Percentiles rank a stretch among this genome's conserved stretches.
Conservation (phyloP, 1,140 invertebrate genomes). For the Bombus waltoni region DNA sequence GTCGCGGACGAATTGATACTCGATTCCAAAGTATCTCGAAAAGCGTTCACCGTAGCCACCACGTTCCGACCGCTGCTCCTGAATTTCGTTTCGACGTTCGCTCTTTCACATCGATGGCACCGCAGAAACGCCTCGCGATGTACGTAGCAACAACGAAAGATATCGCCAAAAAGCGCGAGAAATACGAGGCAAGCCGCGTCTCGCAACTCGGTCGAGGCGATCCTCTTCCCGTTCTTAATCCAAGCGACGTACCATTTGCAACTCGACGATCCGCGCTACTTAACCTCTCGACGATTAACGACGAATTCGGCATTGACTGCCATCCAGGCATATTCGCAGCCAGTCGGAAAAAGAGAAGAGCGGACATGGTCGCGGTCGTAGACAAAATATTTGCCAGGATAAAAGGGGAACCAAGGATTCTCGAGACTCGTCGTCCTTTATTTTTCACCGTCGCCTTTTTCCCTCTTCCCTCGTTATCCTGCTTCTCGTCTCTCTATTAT, state of each 20-base stretch:
- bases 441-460: not conserved
- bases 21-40: no score
- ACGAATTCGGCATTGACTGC: constrained; percentile 39
- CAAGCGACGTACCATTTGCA: not conserved
- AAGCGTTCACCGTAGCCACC: no score
- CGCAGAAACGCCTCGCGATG: no score
- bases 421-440: not conserved
- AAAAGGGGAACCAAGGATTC: not conserved
- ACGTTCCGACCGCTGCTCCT: no score
- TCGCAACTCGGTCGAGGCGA: no score
- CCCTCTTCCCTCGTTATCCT: constrained; percentile 23
- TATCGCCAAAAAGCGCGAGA: no score
- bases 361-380: constrained; percentile 6
- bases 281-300: constrained; percentile 59
- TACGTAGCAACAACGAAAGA: no score
- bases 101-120: no score
- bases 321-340: not conserved
- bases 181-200: no score
- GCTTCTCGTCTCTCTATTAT: no score
- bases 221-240: not conserved
- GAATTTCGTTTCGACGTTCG: no score
- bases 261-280: constrained; percentile 30
- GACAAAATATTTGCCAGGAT: constrained; percentile 47
- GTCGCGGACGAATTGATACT: no score
- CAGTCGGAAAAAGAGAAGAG: not conserved